Conservation (phyloP, 1,140 invertebrate species). For the Aplysia californica region DNA sequence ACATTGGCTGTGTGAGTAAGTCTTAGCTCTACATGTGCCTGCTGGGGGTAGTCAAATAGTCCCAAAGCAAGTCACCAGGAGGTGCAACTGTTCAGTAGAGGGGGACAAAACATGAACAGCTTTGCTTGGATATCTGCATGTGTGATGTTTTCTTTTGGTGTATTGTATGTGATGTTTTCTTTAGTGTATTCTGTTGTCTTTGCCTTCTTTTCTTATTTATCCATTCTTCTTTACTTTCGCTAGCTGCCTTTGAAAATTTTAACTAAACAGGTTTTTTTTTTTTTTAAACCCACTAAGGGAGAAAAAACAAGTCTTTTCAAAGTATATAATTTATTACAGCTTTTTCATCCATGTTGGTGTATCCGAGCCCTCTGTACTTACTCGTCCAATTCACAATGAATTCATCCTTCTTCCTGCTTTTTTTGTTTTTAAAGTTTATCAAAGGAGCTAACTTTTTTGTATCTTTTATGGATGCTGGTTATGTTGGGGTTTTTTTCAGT, state of each 20-base stretch:
- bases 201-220: not conserved
- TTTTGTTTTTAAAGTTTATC: too few species aligned
- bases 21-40: too few species aligned
- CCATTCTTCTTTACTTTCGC: not conserved
- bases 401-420: not conserved
- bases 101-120: not conserved
- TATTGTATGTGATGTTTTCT: not conserved
- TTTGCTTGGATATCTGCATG: not conserved
- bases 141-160: not conserved
- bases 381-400: not conserved
- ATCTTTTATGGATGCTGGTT: too few species aligned
- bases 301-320: not conserved
- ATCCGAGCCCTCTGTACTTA: too few species aligned
- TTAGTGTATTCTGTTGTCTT: not conserved
- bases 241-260: too few species aligned
- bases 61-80: too few species aligned
- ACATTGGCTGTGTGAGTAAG: too few species aligned
- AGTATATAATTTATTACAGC: not conserved
- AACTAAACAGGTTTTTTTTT: not conserved
- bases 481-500: too few species aligned
- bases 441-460: too few species aligned
- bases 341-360: not conserved
- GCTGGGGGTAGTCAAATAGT: too few species aligned
- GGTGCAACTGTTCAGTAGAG: not conserved
- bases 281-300: not conserved